Evolutionary conservation across 2,113 vertebrate species (phyloP).

Genomic region (Piliocolobus tephrosceles): DNA sequence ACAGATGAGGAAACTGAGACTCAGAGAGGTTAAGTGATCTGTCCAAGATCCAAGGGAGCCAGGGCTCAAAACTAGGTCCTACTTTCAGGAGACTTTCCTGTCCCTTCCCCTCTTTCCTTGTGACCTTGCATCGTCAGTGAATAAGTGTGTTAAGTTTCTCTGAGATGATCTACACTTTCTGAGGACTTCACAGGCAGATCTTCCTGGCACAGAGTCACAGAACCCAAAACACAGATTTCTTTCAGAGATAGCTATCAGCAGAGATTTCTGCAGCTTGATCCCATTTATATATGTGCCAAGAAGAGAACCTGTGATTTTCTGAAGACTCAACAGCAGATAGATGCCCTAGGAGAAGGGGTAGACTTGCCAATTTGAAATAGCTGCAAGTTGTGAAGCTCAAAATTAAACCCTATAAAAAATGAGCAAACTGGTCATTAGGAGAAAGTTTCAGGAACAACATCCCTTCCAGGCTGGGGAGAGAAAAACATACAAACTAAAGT

Average conservation of each 20-base stretch:
- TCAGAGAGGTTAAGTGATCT: background rate
- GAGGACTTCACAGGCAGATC: background rate
- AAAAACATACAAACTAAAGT: background rate
- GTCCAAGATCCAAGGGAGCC: background rate
- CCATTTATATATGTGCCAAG: background rate
- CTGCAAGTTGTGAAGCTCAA: background rate
- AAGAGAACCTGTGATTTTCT: background rate
- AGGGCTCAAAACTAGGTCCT: background rate
- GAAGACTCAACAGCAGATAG: background rate
- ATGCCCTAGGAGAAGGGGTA: background rate
- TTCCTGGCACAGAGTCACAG: background rate
- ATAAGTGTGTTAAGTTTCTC: background rate
- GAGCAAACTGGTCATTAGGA: background rate
- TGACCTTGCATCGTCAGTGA: background rate
- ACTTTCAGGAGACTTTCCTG: background rate
- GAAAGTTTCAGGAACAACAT: background rate
- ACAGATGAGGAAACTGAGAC: background rate
- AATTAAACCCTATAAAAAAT: slow-evolving; percentile 8
- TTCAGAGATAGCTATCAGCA: background rate
- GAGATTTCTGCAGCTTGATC: background rate
- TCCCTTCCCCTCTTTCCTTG: background rate
- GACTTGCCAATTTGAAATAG: background rate
- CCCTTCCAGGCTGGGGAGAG: background rate
- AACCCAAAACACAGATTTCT: background rate
- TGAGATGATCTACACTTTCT: background rate